Evolutionary conservation across 2,113 vertebrate species (phyloP).

Genomic region (Misgurnus mizolepis): DNA sequence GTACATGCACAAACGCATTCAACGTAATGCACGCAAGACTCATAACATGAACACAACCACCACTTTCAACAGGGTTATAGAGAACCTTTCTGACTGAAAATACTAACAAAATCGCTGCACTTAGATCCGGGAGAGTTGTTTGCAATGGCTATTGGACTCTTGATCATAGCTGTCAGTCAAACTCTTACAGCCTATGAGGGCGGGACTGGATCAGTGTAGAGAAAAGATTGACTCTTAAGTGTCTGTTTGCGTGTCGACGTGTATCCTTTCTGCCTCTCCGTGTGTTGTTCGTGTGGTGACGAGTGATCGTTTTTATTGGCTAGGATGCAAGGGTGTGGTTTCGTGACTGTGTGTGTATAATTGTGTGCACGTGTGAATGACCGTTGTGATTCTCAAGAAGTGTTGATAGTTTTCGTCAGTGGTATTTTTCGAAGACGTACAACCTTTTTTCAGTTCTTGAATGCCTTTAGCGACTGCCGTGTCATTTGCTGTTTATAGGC

Average conservation of each 20-base stretch:
- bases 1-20: slow-evolving; percentile 23
- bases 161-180: slow-evolving; percentile 34
- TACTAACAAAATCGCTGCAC: background rate
- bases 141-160: slow-evolving; percentile 10
- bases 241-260: slow-evolving; percentile 33
- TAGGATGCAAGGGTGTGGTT: slow-evolving; percentile 39
- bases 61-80: background rate
- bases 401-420: slow-evolving; percentile 60
- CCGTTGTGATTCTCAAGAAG: slow-evolving; percentile 54
- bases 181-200: slow-evolving; percentile 17
- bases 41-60: background rate
- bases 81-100: too few relatives aligned
- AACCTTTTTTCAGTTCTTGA: slow-evolving; percentile 28
- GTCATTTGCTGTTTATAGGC: slow-evolving; percentile 15
- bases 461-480: slow-evolving; percentile 44
- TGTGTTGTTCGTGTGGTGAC: slow-evolving; percentile 57
- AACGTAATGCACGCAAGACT: slow-evolving; percentile 10
- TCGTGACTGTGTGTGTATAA: slow-evolving; percentile 17
- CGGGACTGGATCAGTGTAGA: slow-evolving; percentile 5
- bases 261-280: slow-evolving; percentile 44
- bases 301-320: slow-evolving; percentile 48
- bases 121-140: slow-evolving; percentile 7
- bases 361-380: slow-evolving; percentile 48
- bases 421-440: slow-evolving; percentile 63
- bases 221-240: slow-evolving; percentile 11